Evolutionary conservation across 2,888 invertebrate species (phyloP).

Genomic region (Ectemnius cavifrons): DNA sequence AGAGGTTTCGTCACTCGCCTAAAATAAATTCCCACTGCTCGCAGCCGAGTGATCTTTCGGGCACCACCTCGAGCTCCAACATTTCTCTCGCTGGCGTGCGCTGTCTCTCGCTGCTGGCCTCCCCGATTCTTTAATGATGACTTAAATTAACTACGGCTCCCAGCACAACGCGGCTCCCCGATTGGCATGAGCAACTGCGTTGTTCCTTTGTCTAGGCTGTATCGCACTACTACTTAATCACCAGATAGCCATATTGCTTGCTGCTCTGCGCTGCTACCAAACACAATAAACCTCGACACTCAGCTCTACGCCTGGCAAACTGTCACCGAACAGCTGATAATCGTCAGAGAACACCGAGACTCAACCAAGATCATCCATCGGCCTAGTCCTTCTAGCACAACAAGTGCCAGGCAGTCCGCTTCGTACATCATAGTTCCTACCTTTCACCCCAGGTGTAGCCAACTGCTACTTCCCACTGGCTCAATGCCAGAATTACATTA

Average conservation of each 20-base stretch:
- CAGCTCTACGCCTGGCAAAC: conserved; percentile 64
- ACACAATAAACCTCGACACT: conserved; percentile 55
- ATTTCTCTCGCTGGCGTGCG: conserved; percentile 78
- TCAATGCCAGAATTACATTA: no score
- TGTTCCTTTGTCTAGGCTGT: conserved; percentile 71
- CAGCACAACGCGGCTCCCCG: conserved; percentile 57
- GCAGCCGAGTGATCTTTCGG: conserved; percentile 96
- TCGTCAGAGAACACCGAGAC: conserved; percentile 34
- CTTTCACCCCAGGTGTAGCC: no score
- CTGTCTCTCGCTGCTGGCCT: no score
- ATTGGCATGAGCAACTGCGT: conserved; percentile 72
- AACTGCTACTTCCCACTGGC: no score
- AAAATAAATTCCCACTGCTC: conserved; percentile 99
- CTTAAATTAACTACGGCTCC: conserved; percentile 51
- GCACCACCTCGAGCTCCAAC: conserved; percentile 98
- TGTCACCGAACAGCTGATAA: conserved; percentile 77
- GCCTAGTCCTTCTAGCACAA: background rate
- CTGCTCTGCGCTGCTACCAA: conserved; percentile 30
- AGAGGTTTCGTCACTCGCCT: conserved; percentile 83
- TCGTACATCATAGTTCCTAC: no score
- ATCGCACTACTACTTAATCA: conserved; percentile 68
- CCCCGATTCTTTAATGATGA: conserved; percentile 11
- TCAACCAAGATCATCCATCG: conserved; percentile 24
- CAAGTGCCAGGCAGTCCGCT: no score
- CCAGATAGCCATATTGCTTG: conserved; percentile 77